phyloP scores from a whole-genome alignment of 2,888 invertebrate genomes.

The Corythucha ciliata region DNA sequence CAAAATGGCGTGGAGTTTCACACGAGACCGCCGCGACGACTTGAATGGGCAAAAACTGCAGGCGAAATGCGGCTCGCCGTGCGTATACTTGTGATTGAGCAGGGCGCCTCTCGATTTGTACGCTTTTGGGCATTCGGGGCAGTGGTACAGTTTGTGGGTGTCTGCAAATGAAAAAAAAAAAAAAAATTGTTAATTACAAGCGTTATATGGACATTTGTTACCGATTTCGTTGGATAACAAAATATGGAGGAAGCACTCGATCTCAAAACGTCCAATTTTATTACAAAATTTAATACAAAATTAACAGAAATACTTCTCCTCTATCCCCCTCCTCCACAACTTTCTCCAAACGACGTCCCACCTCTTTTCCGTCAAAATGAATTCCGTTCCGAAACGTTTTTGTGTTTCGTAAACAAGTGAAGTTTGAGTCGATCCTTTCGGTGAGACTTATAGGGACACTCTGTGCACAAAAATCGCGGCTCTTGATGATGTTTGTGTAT shows the following conservation, averaged over 20 bases:
- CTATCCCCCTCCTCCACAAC: no score
- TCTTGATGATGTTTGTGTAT: slow-evolving; percentile 27
- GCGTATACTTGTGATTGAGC: not conserved
- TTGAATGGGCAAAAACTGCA: not conserved
- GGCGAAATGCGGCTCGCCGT: not conserved
- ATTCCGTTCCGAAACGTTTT: no score
- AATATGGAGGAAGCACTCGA: no score
- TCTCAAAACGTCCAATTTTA: no score
- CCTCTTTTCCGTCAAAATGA: no score
- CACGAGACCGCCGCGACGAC: not conserved
- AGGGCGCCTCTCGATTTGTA: not conserved
- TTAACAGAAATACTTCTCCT: no score
- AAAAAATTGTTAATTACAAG: no score
- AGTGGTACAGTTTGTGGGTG: not conserved
- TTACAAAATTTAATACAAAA: no score
- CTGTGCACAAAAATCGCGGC: slow-evolving; percentile 25
- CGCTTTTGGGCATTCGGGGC: not conserved
- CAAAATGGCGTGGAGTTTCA: not conserved
- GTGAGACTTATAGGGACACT: slow-evolving; percentile 26
- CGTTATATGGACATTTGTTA: no score
- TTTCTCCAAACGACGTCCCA: no score
- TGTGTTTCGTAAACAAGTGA: slow-evolving; percentile 16
- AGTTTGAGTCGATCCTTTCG: slow-evolving; percentile 22
- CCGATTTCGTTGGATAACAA: no score
- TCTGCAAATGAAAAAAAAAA: no score